Conservation (phyloP, 2,797 vertebrate species). For the Helarctos malayanus region DNA sequence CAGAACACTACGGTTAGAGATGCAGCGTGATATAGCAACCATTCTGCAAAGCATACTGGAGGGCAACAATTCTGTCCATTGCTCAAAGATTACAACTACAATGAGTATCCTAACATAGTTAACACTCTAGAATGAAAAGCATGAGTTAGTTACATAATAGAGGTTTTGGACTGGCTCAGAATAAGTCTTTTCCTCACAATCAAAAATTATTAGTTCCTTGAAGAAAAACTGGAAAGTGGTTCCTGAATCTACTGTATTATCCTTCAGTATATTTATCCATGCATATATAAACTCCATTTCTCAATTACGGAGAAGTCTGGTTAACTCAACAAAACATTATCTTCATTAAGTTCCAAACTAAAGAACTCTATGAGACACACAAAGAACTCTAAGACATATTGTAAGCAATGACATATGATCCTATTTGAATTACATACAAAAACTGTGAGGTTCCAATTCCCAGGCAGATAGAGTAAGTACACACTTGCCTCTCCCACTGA, state of each 20-base stretch:
- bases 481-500: neutral
- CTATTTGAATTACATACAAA: neutral
- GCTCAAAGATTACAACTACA: neutral
- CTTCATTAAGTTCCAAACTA: neutral
- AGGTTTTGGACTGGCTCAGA: neutral
- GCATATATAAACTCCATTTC: neutral
- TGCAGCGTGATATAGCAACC: neutral
- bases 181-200: neutral
- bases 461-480: neutral
- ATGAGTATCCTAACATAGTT: neutral
- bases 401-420: neutral
- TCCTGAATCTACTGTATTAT: neutral
- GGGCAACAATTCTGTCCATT: neutral
- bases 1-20: neutral
- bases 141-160: neutral
- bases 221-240: neutral
- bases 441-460: neutral
- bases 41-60: neutral
- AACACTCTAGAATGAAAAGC: neutral
- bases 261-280: neutral
- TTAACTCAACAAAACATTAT: neutral
- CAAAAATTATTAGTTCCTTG: neutral
- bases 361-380: neutral
- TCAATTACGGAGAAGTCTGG: neutral
- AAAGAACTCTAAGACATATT: neutral